Percentiles rank a stretch among this genome's conserved stretches.
These are phyloP conservation scores for Falco berigora DNA, from an alignment of 2,797 vertebrate genomes.

Conservation along the genomic window DNA sequence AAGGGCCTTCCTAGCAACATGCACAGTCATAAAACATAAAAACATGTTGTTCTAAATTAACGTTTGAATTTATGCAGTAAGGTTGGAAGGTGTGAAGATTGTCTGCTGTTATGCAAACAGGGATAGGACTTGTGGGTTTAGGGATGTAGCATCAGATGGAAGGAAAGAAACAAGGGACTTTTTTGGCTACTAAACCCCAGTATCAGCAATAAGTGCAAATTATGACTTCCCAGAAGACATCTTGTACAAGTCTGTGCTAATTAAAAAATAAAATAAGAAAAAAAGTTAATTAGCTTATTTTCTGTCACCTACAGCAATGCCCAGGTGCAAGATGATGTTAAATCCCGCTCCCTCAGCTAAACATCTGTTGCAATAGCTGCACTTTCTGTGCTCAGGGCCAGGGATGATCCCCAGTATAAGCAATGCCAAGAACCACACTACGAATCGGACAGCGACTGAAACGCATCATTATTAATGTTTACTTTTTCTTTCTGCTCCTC, in stretches of 20 bases:
- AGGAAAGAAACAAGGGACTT: slow-evolving; percentile 50
- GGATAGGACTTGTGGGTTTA: slow-evolving; percentile 11
- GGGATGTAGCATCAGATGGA: slow-evolving; percentile 35
- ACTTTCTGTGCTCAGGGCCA: slow-evolving; percentile 23
- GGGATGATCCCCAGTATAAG: slow-evolving; percentile 22
- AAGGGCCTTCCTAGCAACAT: slow-evolving; percentile 88
- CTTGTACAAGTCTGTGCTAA: slow-evolving; percentile 60
- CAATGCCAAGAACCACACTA: slow-evolving; percentile 17
- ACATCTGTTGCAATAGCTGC: slow-evolving; percentile 48
- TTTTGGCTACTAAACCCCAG: slow-evolving; percentile 31
- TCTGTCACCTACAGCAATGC: slow-evolving; percentile 61
- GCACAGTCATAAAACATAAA: slow-evolving; percentile 50
- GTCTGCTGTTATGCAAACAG: slow-evolving; percentile 12
- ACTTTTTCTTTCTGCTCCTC: not conserved
- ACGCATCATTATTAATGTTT: not conserved
- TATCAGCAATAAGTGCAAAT: slow-evolving; percentile 51
- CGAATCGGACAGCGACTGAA: not conserved
- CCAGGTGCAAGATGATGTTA: slow-evolving; percentile 41
- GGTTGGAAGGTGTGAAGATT: slow-evolving; percentile 55
- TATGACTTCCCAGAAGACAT: slow-evolving; percentile 54
- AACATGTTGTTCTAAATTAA: slow-evolving; percentile 52
- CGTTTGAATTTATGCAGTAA: slow-evolving; percentile 10
- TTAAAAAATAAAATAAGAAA: slow-evolving; percentile 66
- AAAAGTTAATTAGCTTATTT: slow-evolving; percentile 58
- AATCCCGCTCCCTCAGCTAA: slow-evolving; percentile 45